Percentiles rank a stretch among this genome's conserved stretches.
phyloP scores from a whole-genome alignment of 2,113 vertebrate species.

The Sigmodon hispidus region DNA sequence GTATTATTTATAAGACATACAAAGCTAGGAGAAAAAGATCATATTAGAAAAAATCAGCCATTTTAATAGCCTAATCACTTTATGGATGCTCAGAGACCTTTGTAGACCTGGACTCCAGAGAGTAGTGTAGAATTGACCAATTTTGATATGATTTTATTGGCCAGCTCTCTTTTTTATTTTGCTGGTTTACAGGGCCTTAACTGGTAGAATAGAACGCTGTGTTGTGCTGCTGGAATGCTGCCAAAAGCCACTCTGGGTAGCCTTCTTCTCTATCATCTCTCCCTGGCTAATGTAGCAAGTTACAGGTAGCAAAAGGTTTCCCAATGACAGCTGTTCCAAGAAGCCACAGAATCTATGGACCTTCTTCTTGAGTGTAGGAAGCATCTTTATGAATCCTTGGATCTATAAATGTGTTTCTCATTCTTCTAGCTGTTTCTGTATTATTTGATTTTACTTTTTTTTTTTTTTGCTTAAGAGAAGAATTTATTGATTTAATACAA shows the following conservation, averaged over 20 bases:
- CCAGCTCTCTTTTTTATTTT: background rate
- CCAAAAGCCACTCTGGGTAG: background rate
- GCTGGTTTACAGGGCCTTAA: background rate
- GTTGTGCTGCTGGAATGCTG: background rate
- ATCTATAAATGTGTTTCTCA: background rate
- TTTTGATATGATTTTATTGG: background rate
- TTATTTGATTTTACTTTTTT: background rate
- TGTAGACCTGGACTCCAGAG: background rate
- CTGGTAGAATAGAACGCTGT: background rate
- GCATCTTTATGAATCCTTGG: background rate
- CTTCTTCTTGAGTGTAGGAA: background rate
- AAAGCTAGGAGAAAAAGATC: background rate
- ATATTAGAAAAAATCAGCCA: background rate
- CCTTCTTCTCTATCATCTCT: background rate
- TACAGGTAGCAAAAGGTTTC: background rate
- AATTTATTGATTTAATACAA: slow-evolving; percentile 21
- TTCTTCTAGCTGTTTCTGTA: background rate
- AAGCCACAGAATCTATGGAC: background rate
- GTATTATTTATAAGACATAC: background rate
- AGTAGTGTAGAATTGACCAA: background rate
- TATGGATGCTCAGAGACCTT: background rate
- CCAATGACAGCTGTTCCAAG: background rate
- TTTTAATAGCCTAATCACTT: background rate
- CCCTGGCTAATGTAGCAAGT: background rate
- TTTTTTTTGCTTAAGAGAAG: background rate